phyloP scores from a whole-genome alignment of 2,797 vertebrate genomes.

The Mallotus villosus region DNA sequence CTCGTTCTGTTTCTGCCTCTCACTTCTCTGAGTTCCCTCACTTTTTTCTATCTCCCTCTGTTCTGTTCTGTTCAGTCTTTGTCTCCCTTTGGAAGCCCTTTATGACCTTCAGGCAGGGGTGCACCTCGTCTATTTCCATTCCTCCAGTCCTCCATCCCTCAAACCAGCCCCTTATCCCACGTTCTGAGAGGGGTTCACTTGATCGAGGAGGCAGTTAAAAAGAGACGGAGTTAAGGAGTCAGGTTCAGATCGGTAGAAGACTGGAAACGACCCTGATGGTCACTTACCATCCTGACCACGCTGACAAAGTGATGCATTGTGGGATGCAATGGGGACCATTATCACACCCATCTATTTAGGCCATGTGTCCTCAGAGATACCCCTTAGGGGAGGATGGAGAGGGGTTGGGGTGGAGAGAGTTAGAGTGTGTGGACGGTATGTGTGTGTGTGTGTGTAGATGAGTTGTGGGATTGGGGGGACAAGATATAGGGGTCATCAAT shows the following conservation, averaged over 20 bases:
- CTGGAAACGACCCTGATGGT: slow-evolving; percentile 23
- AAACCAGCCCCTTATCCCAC: not conserved
- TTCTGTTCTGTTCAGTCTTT: not conserved
- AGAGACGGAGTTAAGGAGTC: slow-evolving; percentile 21
- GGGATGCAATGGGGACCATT: slow-evolving; percentile 42
- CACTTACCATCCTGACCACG: slow-evolving; percentile 32
- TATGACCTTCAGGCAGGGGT: not conserved
- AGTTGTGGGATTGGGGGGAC: not conserved
- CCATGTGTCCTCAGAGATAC: slow-evolving; percentile 40
- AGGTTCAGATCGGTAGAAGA: not conserved
- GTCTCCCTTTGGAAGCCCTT: not conserved
- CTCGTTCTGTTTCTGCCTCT: slow-evolving; percentile 20
- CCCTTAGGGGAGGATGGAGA: slow-evolving; percentile 24
- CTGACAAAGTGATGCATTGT: slow-evolving; percentile 51
- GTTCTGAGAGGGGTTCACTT: not conserved
- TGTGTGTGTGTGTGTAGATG: slow-evolving; percentile 10
- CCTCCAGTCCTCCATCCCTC: not conserved
- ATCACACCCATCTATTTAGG: slow-evolving; percentile 51
- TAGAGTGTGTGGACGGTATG: not conserved
- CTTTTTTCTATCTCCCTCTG: not conserved
- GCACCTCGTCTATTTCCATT: slow-evolving; percentile 1
- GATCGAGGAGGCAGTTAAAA: slow-evolving; percentile 26
- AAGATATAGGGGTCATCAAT: not conserved
- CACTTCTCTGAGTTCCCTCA: not conserved
- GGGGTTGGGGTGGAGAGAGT: slow-evolving; percentile 17